phyloP scores from a whole-genome alignment of 2,888 invertebrate genomes.

The Baronia brevicornis region DNA sequence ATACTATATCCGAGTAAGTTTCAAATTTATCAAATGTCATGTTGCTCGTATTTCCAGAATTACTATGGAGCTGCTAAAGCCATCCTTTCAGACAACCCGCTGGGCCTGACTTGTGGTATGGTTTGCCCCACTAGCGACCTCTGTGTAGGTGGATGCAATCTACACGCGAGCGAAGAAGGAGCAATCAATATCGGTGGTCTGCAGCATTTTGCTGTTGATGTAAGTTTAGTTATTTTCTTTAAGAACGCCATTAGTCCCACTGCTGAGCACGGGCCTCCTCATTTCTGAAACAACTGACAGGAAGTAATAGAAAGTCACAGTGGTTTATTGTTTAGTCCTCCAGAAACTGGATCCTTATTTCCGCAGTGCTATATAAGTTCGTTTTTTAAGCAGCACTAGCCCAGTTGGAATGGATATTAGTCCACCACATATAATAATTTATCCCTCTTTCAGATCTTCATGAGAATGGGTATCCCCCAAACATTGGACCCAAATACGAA shows the following conservation, averaged over 20 bases:
- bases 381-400: too few species aligned
- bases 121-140: constrained; percentile 99
- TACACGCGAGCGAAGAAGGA: constrained; percentile 97
- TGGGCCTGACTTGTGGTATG: constrained; percentile 97
- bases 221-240: constrained; percentile 61
- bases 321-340: too few species aligned
- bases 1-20: too few species aligned
- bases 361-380: too few species aligned
- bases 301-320: too few species aligned
- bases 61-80: constrained; percentile 98
- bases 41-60: constrained; percentile 87
- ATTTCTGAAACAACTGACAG: too few species aligned
- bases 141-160: constrained; percentile 98
- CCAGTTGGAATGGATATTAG: too few species aligned
- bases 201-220: constrained; percentile 98
- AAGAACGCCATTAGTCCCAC: background rate
- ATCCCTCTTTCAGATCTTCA: constrained; percentile 87
- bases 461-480: constrained; percentile 94
- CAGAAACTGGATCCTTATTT: too few species aligned
- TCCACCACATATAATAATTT: too few species aligned
- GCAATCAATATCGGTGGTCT: constrained; percentile 99
- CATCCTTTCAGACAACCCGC: constrained; percentile 97
- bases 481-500: constrained; percentile 84
- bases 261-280: too few species aligned
- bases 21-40: too few species aligned